phyloP scores from a whole-genome alignment of 2,113 vertebrate genomes.

The Myocastor coypus region DNA sequence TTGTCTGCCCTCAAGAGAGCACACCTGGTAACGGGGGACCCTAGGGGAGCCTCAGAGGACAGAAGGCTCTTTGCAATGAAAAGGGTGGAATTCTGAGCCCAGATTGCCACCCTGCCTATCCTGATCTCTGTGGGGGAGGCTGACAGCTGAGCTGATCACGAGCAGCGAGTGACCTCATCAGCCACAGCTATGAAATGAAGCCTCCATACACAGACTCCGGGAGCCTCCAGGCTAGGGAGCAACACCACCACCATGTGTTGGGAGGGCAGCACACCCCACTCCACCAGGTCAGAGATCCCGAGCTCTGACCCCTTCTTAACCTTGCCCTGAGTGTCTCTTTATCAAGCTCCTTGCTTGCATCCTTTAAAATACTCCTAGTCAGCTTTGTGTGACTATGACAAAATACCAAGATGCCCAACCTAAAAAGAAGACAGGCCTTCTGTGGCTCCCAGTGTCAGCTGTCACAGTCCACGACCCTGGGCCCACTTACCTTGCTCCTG shows the following conservation, averaged over 20 bases:
- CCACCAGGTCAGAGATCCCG: background rate
- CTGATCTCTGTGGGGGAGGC: background rate
- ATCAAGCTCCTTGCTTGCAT: background rate
- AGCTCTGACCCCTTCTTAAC: background rate
- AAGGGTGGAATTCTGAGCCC: background rate
- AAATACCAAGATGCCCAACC: background rate
- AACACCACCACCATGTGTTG: accelerated
- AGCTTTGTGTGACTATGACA: background rate
- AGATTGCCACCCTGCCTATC: background rate
- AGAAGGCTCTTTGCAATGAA: background rate
- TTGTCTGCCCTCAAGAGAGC: background rate
- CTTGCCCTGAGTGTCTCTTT: background rate
- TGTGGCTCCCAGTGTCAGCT: background rate
- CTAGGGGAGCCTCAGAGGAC: background rate
- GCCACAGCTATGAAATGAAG: background rate
- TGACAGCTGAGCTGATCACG: background rate
- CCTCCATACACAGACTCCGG: background rate
- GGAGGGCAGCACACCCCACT: background rate
- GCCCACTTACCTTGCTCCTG: background rate
- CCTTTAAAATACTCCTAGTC: background rate
- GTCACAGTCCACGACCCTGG: background rate
- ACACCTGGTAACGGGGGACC: background rate
- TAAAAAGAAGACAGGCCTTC: background rate
- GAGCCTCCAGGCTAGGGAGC: background rate
- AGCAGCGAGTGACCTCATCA: background rate